phyloP scores from a whole-genome alignment of 2,113 vertebrate species.

The Trinectes maculatus region DNA sequence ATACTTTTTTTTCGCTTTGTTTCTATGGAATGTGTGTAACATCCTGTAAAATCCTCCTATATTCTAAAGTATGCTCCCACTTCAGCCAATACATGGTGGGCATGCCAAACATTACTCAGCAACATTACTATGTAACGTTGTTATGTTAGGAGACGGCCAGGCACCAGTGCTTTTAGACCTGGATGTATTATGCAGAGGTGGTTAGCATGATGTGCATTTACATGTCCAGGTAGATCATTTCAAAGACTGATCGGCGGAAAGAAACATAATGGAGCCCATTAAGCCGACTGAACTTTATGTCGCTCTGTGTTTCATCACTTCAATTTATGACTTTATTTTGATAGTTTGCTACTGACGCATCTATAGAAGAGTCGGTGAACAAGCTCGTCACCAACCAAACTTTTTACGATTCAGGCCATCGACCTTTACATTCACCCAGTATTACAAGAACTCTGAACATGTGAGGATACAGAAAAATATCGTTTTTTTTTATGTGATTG shows the following conservation, averaged over 20 bases:
- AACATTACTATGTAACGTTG: constrained; percentile 48
- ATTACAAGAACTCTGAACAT: too few species aligned
- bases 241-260: constrained; percentile 4
- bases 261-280: constrained; percentile 28
- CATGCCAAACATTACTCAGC: constrained; percentile 57
- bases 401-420: background rate
- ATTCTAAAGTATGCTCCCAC: constrained; percentile 35
- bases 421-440: background rate
- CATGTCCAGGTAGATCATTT: constrained; percentile 23
- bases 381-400: background rate
- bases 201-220: constrained; percentile 18
- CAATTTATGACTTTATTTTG: constrained; percentile 8
- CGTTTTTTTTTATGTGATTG: too few species aligned
- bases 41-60: constrained; percentile 23
- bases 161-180: constrained; percentile 72
- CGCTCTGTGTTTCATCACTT: constrained; percentile 11
- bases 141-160: constrained; percentile 57
- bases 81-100: constrained; percentile 26
- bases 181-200: constrained; percentile 43
- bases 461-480: too few species aligned
- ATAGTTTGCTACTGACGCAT: background rate
- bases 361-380: background rate
- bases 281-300: background rate
- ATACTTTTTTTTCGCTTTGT: constrained; percentile 40
- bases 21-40: constrained; percentile 61